Base-by-base conservation (phyloP, 2,113 vertebrate genomes). In the Pedetes capensis region DNA sequence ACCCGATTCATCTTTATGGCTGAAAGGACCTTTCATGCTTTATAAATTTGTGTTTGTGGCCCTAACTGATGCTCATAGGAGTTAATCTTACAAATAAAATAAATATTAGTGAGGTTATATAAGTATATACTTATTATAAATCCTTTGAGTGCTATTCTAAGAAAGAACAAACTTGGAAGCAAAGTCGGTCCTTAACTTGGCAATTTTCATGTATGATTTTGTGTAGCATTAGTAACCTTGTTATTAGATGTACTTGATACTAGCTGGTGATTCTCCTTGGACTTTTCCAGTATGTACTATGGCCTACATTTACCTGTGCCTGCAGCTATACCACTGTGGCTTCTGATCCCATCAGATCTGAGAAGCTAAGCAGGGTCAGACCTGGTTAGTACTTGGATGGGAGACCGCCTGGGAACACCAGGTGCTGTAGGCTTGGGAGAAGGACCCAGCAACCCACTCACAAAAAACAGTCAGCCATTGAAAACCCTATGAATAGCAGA, bases 41-140 rank as follows among this genome's bases (percentile, higher is more conserved):
- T 39, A n/a, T n/a, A 68, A 68, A 27, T n/a, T 20, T 68, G 42
- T 61, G 55, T 39, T 68, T 49, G 37, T 81, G 66, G 20, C 13
- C 9, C 13, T 68, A 68, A 63, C 63, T 74, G 13, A 1, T 89
- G 32, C 64, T 95, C 72, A 47, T 2, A 53, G 51, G n/a, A 87
- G 34, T 69, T 18, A 76, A 8, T 42, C 88, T 87, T 92, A 16
- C 51, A 90, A 95, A 89, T 82, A 87, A 93, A 79, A 89, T 39
- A 53, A 83, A 69, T 78, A 51, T 68, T 68, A 92, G 64, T 55
- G n/a, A 44, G 3, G 32, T 51, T 39, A 34, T 55, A 44, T 7
- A 6, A 79, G 69, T 47, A 13, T 55, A 64, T 57, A 27, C 49
- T 68, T 63, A 85, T 69, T 76, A 53, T 2, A 87, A 93, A 68